Base-by-base conservation (phyloP, 1,140 invertebrate genomes). In the Ceratosolen fusciceps region DNA sequence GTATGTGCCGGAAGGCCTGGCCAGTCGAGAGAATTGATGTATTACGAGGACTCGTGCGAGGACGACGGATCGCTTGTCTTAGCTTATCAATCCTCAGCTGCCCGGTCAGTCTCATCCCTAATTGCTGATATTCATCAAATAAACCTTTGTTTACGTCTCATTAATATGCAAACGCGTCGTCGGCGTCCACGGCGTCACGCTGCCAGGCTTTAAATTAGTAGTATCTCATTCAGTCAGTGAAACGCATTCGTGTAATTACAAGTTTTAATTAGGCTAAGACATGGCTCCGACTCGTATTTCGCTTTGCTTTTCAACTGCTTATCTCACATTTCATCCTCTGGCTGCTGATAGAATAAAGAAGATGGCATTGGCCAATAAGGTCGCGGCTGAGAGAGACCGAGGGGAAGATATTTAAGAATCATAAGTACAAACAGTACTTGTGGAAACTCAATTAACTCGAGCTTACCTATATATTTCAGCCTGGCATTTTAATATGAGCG, bases 221-320 rank as follows among this genome's bases (percentile, higher is more conserved):
- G 12, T 34, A 62, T 8, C 12, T 60, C 10, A 62, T 34, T n/a
- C n/a, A n/a, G n/a, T 34, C 58, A 19, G 5, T 34, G 8, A 12
- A 62, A 62, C 16, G 26, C 34, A 34, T 62, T 62, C 26, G 56
- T 31, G 26, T 60, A 60, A 29, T 60, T 60, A 60, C 56, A 60
- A 60, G 56, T n/a, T 60, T 60, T 60, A 60, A 31, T 60, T 60
- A 31, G 56, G n/a, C 26, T 29, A 60, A 29, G 24, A 60, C 26
- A 60, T 14, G 14, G 56, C 56, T 29, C 26, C 12, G 5, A 8
- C 29, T 29, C n/a, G 24, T 31, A 29, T 31, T 60, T n/a, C n/a
- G 14, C 26, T 29, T 60, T 21, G 26, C 26, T 21, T 31, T 60
- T 14, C 0, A 4, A 31, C 3, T 60, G 9, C 26, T 60, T 60